Conservation (phyloP, 2,888 invertebrate genomes). For the Dasypolia templi region DNA sequence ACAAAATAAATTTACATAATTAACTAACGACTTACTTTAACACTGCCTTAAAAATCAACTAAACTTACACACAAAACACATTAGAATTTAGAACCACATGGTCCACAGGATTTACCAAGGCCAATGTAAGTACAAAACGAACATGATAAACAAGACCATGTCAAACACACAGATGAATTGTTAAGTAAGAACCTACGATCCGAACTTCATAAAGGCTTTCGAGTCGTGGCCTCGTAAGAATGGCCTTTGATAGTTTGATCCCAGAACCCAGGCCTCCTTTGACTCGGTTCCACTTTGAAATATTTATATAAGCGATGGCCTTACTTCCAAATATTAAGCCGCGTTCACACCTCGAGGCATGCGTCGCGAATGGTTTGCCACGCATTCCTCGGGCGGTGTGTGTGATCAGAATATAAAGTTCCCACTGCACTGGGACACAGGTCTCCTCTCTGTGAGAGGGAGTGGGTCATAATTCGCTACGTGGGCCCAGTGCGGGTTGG, state of each 20-base stretch:
- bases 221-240: conserved; percentile 30
- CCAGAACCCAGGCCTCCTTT: conserved; percentile 26
- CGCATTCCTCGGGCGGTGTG: too few relatives aligned
- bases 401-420: too few relatives aligned
- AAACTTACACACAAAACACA: not conserved
- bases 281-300: conserved; percentile 40
- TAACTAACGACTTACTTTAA: not conserved
- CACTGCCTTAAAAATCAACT: not conserved
- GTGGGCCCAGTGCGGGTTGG: too few relatives aligned
- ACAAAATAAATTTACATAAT: not conserved
- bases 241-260: conserved; percentile 49
- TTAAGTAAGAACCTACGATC: conserved; percentile 34
- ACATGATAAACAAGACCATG: conserved; percentile 4
- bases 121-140: not conserved
- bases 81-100: not conserved
- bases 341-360: not conserved
- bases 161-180: conserved; percentile 24
- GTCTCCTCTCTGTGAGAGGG: too few relatives aligned
- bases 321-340: conserved; percentile 9
- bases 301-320: conserved; percentile 43
- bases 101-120: too few relatives aligned
- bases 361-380: not conserved
- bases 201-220: conserved; percentile 48
- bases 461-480: too few relatives aligned
- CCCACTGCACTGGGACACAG: too few relatives aligned